Evolutionary conservation across 1,140 invertebrate species (phyloP).

Genomic region (Hylyphantes graminicola): DNA sequence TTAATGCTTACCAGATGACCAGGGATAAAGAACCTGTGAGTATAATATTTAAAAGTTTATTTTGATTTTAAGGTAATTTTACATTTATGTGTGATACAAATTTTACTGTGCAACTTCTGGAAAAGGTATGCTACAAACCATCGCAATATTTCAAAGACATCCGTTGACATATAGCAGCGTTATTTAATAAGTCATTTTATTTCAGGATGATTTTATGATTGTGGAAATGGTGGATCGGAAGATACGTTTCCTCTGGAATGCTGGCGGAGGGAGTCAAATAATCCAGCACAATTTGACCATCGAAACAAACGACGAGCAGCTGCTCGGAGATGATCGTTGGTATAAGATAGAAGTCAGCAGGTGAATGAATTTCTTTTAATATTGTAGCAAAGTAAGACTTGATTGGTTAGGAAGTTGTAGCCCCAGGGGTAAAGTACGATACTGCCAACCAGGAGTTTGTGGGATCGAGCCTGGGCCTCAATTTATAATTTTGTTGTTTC

Average conservation of each 20-base stretch:
- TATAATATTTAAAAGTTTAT: background rate
- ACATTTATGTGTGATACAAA: too few species aligned
- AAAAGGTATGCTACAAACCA: too few species aligned
- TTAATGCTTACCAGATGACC: slow-evolving; percentile 44
- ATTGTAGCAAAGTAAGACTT: too few species aligned
- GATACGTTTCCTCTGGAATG: slow-evolving; percentile 81
- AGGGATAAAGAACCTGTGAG: slow-evolving; percentile 53
- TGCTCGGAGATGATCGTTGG: slow-evolving; percentile 76
- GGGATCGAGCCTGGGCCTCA: too few species aligned
- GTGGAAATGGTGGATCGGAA: slow-evolving; percentile 82
- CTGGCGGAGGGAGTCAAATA: slow-evolving; percentile 76
- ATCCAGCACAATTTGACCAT: slow-evolving; percentile 73
- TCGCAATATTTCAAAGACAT: too few species aligned
- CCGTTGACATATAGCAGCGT: slow-evolving; percentile 18
- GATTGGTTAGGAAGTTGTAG: too few species aligned
- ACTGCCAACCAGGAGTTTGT: too few species aligned
- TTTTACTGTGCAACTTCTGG: too few species aligned
- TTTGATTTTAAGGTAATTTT: too few species aligned
- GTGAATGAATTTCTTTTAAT: slow-evolving; percentile 61
- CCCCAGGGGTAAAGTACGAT: too few species aligned
- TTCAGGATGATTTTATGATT: slow-evolving; percentile 78
- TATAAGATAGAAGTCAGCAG: slow-evolving; percentile 78
- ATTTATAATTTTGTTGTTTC: too few species aligned
- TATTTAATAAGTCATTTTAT: background rate
- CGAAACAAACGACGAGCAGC: slow-evolving; percentile 71